These are phyloP conservation scores for Brachionus angularis DNA, from an alignment of 1,140 invertebrate genomes.

Conservation along the genomic window DNA sequence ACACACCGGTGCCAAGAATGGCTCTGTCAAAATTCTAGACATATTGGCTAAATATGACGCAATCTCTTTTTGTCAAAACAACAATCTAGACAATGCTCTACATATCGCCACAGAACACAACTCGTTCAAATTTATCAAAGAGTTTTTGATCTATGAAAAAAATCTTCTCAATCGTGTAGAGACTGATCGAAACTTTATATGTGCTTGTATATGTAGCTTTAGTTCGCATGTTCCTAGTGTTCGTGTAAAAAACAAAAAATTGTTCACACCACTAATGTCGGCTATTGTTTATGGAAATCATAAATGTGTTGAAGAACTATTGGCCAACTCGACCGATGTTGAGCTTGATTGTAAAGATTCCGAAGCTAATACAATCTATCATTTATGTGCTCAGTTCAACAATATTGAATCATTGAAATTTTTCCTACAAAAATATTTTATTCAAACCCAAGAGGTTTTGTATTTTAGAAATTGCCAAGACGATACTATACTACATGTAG, in stretches of 20 bases:
- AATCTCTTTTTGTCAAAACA: conserved; percentile 36
- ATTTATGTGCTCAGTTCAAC: conserved; percentile 37
- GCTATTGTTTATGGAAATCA: conserved; percentile 25
- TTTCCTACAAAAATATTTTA: conserved; percentile 26
- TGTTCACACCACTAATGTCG: conserved; percentile 23
- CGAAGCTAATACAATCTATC: conserved; percentile 25
- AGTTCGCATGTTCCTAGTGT: conserved; percentile 30
- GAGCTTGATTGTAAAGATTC: conserved; percentile 15
- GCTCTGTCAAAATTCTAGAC: conserved; percentile 25
- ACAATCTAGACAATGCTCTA: conserved; percentile 29
- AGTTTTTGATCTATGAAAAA: conserved; percentile 21
- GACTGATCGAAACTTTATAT: conserved; percentile 9
- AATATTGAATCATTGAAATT: conserved; percentile 31
- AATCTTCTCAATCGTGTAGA: conserved; percentile 16
- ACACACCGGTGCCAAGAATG: conserved; percentile 26
- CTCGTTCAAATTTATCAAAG: conserved; percentile 24
- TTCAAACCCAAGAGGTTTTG: neutral
- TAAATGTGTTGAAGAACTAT: conserved; percentile 30
- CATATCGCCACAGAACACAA: conserved; percentile 34
- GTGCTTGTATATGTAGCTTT: conserved; percentile 25
- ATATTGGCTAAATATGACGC: conserved; percentile 36
- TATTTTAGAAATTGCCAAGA: conserved; percentile 34
- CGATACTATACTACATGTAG: conserved; percentile 27
- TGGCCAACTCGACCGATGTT: conserved; percentile 9
- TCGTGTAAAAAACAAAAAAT: conserved; percentile 9